Evolutionary conservation across 2,888 invertebrate genomes (phyloP), one percentile per base, ranked within the genome.

Genomic region (Meloe dianella): DNA sequence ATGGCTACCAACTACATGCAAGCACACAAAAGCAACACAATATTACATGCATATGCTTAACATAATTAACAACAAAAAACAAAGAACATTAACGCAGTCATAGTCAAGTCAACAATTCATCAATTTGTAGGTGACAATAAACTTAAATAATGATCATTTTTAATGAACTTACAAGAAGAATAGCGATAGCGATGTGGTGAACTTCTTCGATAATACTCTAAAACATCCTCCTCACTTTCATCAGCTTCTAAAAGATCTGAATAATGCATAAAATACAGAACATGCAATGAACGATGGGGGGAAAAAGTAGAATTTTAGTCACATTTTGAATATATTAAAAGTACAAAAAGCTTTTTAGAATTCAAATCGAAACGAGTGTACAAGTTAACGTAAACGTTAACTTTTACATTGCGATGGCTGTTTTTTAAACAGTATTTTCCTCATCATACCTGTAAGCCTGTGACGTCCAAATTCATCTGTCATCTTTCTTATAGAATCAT

Each of bases 211-310:
- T 59, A 66, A 61, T 69, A 59, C 7, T 35, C 66, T 61, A 66
- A 73, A 57, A 67, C 70, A 63, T 79, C 79, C 63, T 79, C 79
- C 68, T 79, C 79, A 65, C 87, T 87, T 78, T 88, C 88, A 74
- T 87, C 88, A 70, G 84, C 86, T 82, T 88, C 88, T 78, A 87
- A 84, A 77, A 88, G 85, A 82, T 88, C 88, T 88, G 73, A 66
- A 63, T 58, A 32, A 57, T 63, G 58, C 65, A 62, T 62, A 64
- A 73, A 67, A 70, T 24, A 12, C 14, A 51, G 12, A 10, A 22
- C 12, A 24, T 10, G 22, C 66, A 71, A 66, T 61, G 66, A 24
- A n/a, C 57, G 32, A 66, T 57, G 60, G 41, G 65, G 29, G 4
- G 2, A 58, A 5, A 17, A 24, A 10, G 22, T 17, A 0, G 22